Evolutionary conservation across 2,113 vertebrate species (phyloP), one percentile per base, ranked within the genome.

Genomic region (Notarius quadriscutis): DNA sequence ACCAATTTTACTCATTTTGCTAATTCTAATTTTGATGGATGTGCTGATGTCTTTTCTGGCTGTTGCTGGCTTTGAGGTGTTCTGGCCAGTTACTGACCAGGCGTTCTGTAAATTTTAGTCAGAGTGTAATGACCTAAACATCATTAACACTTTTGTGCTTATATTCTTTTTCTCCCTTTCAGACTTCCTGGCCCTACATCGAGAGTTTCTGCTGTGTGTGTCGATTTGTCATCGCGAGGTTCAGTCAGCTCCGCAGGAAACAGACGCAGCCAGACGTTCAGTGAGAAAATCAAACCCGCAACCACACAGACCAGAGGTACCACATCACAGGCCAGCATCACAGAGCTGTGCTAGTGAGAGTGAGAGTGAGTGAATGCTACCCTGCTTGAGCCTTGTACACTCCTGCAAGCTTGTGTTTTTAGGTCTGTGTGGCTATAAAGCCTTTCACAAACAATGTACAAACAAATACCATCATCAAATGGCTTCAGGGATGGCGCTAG

Each of bases 191-290:
- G 97, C 89, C 98, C 97, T 78, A 96, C 96, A 15, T 86, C 94
- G 17, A 97, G 97, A 93, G 94, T 96, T 91, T 96, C 96, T 58
- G 87, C 97, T 96, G 97, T 96, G 58, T 96, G 97, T 96, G 95
- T 96, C 57, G 98, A 99, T 91, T 92, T 95, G 93, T 96, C 97
- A 92, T 91, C 95, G 85, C 96, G 96, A 50, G 96, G 96, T 80
- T 93, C 96, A 53, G 89, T 95, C 84, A 89, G 94, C 91, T 94
- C 96, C 83, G 95, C 96, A 86, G 96, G 95, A 91, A 98, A 97
- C 93, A 94, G 98, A 20, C 97, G 97, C 90, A 99, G 98, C 92
- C 98, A 98, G 95, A 98, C 96, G 94, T 97, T 98, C 94, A 97
- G 96, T 0, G 97, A 98, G 92, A 99, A 99, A 94, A 96, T 97